Evolutionary conservation across 2,797 vertebrate species (phyloP).

Genomic region (Centropyge bicolor): DNA sequence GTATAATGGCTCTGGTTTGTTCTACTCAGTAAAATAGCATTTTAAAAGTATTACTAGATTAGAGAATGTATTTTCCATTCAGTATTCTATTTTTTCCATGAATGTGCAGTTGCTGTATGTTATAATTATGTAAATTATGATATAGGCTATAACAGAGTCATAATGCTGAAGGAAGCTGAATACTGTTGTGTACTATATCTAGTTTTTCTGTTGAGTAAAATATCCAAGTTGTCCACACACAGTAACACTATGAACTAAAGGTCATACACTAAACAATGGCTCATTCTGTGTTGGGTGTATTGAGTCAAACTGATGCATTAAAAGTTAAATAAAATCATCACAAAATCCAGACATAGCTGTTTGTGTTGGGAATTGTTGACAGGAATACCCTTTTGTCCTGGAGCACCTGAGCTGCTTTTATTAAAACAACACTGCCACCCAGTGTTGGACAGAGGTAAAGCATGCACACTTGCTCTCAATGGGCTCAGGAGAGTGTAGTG

Average conservation of each 20-base stretch:
- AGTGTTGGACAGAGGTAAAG: constrained; percentile 22
- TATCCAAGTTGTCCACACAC: background rate
- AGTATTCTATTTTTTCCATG: background rate
- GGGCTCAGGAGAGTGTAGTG: background rate
- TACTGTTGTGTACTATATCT: background rate
- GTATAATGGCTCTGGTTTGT: background rate
- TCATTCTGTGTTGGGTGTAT: background rate
- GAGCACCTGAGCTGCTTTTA: background rate
- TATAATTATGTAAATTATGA: background rate
- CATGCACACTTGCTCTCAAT: background rate
- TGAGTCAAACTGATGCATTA: constrained; percentile 4
- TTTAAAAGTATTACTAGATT: background rate
- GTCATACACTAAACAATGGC: background rate
- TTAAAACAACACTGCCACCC: constrained; percentile 58
- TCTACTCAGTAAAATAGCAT: background rate
- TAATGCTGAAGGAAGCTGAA: background rate
- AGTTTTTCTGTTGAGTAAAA: background rate
- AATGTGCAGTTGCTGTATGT: background rate
- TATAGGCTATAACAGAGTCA: background rate
- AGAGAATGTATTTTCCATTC: background rate
- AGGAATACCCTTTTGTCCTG: background rate
- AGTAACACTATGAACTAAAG: background rate
- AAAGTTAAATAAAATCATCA: background rate
- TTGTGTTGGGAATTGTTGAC: background rate
- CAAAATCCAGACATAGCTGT: background rate